These are phyloP conservation scores for Sinosuthora webbiana DNA, from an alignment of 2,113 vertebrate species.

Conservation along the genomic window DNA sequence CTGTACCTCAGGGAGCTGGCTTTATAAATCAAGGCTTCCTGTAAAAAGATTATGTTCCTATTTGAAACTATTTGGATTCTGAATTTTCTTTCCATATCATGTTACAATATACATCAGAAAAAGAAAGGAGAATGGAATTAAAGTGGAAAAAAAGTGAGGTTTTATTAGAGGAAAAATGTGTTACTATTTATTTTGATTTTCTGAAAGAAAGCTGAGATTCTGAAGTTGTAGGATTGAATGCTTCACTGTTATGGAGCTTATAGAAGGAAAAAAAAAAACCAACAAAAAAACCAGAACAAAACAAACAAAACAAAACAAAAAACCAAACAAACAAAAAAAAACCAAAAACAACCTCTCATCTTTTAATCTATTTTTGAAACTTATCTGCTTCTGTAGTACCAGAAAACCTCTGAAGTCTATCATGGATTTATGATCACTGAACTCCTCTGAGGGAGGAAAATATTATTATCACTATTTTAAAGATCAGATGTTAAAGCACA, in stretches of 20 bases:
- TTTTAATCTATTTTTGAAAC: not conserved
- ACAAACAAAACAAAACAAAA: too few relatives aligned
- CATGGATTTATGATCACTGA: not conserved
- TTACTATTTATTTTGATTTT: conserved; percentile 20
- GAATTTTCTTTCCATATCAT: conserved; percentile 36
- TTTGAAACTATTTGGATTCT: conserved; percentile 64
- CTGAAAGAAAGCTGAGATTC: not conserved
- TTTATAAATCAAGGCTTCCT: conserved; percentile 71
- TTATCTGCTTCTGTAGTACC: not conserved
- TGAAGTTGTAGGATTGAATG: not conserved
- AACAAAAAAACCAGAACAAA: too few relatives aligned
- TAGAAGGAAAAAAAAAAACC: too few relatives aligned
- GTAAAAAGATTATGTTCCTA: conserved; percentile 59
- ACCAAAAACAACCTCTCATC: not conserved
- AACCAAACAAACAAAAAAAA: too few relatives aligned
- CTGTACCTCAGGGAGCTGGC: conserved; percentile 62
- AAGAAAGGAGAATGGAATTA: not conserved
- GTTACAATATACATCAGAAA: conserved; percentile 5
- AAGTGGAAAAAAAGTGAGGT: not conserved
- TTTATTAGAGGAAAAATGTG: conserved; percentile 28
- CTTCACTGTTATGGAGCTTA: not conserved
- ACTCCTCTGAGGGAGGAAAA: not conserved
- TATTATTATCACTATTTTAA: not conserved
- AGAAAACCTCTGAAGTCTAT: not conserved
- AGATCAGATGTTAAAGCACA: not conserved